phyloP scores from a whole-genome alignment of 2,797 vertebrate genomes.

The Chloroceryle inda region DNA sequence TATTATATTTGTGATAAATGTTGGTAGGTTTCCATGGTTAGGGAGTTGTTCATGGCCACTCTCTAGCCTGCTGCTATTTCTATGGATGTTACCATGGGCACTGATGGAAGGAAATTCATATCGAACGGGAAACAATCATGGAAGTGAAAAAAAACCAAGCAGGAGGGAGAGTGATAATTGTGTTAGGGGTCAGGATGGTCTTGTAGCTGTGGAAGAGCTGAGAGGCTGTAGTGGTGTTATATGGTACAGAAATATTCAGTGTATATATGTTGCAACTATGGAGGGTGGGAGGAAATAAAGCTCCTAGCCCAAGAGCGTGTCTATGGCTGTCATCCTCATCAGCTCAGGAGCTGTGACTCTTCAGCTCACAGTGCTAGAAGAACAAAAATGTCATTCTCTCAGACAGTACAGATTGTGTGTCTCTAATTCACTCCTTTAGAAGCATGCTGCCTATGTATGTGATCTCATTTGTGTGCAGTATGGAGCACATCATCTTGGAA shows the following conservation, averaged over 20 bases:
- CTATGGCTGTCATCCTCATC: background rate
- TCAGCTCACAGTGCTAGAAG: background rate
- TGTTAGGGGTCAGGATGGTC: background rate
- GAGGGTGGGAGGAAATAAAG: background rate
- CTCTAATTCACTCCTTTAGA: background rate
- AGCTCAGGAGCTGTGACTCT: background rate
- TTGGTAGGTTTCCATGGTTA: conserved; percentile 34
- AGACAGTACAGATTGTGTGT: background rate
- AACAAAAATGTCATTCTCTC: background rate
- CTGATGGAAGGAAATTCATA: conserved; percentile 70
- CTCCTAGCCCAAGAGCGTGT: background rate
- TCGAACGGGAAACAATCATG: conserved; percentile 21
- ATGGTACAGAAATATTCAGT: background rate
- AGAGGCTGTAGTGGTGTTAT: background rate
- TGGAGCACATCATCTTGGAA: background rate
- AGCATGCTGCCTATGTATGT: background rate
- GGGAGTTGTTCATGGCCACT: conserved; percentile 26
- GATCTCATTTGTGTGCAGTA: background rate
- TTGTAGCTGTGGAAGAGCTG: background rate
- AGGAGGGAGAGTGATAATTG: background rate
- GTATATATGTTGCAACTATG: background rate
- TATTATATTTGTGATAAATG: conserved; percentile 37
- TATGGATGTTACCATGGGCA: conserved; percentile 77
- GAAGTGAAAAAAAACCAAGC: conserved; percentile 22
- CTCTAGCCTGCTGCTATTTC: conserved; percentile 57